phyloP scores from a whole-genome alignment of 2,113 vertebrate species.

The Sylvia atricapilla region DNA sequence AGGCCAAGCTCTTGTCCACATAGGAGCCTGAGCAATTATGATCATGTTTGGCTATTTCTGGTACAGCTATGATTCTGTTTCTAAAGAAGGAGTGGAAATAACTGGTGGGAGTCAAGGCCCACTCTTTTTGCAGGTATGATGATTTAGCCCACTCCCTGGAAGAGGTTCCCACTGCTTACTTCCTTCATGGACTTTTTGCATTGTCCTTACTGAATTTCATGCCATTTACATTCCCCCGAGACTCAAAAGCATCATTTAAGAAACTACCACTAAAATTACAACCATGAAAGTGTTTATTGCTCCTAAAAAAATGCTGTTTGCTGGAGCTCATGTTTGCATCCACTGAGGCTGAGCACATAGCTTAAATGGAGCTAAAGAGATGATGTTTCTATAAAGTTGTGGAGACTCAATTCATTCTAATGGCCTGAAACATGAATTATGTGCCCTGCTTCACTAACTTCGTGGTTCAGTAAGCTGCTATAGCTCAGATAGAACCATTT shows the following conservation, averaged over 20 bases:
- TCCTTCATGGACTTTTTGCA: neutral
- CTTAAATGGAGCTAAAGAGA: slow-evolving; percentile 50
- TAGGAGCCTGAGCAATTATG: neutral
- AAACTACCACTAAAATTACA: slow-evolving; percentile 33
- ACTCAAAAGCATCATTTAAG: slow-evolving; percentile 25
- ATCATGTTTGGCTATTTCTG: neutral
- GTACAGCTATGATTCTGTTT: neutral
- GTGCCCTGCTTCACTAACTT: slow-evolving; percentile 38
- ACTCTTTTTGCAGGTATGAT: neutral
- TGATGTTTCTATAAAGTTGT: slow-evolving; percentile 51
- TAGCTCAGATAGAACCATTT: slow-evolving; percentile 1
- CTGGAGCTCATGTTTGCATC: neutral
- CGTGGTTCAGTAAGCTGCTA: slow-evolving; percentile 26
- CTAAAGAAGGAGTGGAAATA: neutral
- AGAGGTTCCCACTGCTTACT: neutral
- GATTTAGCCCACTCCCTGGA: neutral
- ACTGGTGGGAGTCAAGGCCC: neutral
- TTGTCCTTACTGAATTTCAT: neutral
- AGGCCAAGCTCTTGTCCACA: neutral
- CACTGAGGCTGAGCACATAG: slow-evolving; percentile 8
- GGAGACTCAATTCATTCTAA: slow-evolving; percentile 41
- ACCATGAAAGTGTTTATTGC: slow-evolving; percentile 2
- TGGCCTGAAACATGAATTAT: slow-evolving; percentile 37
- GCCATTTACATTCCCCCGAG: neutral
- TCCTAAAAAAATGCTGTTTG: slow-evolving; percentile 23